Evolutionary conservation across 2,113 vertebrate genomes (phyloP).

Genomic region (Symphodus melops): DNA sequence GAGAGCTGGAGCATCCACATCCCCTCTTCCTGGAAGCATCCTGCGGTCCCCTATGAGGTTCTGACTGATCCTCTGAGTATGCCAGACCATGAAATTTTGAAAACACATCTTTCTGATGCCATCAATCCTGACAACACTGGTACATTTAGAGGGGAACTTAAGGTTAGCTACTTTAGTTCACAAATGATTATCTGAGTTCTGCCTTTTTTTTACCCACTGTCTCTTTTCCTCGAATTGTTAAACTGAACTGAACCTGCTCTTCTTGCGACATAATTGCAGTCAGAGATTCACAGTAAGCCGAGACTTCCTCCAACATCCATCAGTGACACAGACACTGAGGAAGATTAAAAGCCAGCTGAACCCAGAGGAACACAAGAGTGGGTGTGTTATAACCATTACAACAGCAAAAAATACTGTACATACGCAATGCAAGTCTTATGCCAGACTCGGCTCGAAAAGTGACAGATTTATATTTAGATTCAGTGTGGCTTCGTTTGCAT

Average conservation of each 20-base stretch:
- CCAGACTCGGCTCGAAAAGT: conserved; percentile 17
- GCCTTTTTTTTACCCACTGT: neutral
- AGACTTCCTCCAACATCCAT: conserved; percentile 28
- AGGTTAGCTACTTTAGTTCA: conserved; percentile 60
- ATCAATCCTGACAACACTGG: conserved; percentile 18
- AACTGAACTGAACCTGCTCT: conserved; percentile 27
- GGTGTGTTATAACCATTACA: conserved; percentile 51
- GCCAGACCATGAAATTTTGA: conserved; percentile 61
- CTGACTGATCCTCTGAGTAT: conserved; percentile 78
- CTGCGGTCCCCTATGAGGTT: conserved; percentile 77
- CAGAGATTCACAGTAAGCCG: conserved; percentile 30
- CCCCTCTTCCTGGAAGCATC: conserved; percentile 83
- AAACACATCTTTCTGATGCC: conserved; percentile 22
- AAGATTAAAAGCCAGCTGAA: conserved; percentile 43
- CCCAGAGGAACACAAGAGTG: conserved; percentile 45
- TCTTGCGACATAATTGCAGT: conserved; percentile 54
- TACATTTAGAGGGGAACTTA: conserved; percentile 3
- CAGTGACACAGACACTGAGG: conserved; percentile 64
- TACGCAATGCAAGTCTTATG: conserved; percentile 25
- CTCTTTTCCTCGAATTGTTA: conserved; percentile 1
- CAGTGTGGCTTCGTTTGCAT: conserved; percentile 17
- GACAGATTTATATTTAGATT: conserved; percentile 43
- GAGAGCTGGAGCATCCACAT: conserved; percentile 80
- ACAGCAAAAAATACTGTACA: conserved; percentile 30
- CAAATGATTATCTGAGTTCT: conserved; percentile 28